phyloP scores from a whole-genome alignment of 2,113 vertebrate species.

The Thermophis baileyi region DNA sequence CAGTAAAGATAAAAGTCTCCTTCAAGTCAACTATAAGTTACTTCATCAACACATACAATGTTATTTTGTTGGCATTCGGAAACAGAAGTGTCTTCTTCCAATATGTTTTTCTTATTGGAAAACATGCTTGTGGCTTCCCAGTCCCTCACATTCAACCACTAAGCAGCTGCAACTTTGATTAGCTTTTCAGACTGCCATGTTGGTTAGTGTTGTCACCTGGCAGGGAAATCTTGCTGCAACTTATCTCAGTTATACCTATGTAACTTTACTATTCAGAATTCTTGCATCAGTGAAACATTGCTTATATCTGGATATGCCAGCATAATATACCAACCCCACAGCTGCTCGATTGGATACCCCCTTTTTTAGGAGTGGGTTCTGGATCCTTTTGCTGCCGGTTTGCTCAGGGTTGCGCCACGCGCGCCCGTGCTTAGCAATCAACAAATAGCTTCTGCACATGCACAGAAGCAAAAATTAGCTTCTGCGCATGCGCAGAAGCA shows the following conservation, averaged over 20 bases:
- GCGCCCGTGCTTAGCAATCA: no score
- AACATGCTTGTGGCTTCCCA: neutral
- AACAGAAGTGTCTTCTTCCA: neutral
- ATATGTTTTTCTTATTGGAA: neutral
- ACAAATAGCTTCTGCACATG: no score
- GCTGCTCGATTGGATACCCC: neutral
- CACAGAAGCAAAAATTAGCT: no score
- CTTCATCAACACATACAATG: neutral
- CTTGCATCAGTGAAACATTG: neutral
- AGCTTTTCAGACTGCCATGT: neutral
- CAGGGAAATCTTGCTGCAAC: neutral
- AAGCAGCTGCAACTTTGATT: neutral
- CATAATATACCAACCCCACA: neutral
- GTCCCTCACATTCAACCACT: neutral
- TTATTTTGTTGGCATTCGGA: neutral
- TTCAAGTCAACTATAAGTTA: neutral
- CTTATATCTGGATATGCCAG: neutral
- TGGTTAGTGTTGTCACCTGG: neutral
- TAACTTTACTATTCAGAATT: neutral
- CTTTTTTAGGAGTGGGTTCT: no score
- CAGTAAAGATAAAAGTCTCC: neutral
- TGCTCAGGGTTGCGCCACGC: no score
- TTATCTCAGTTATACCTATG: neutral
- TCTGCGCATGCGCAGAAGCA: no score
- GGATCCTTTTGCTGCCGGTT: no score